Base-by-base conservation (phyloP, 2,888 invertebrate species). In the Scaptomyza flava region DNA sequence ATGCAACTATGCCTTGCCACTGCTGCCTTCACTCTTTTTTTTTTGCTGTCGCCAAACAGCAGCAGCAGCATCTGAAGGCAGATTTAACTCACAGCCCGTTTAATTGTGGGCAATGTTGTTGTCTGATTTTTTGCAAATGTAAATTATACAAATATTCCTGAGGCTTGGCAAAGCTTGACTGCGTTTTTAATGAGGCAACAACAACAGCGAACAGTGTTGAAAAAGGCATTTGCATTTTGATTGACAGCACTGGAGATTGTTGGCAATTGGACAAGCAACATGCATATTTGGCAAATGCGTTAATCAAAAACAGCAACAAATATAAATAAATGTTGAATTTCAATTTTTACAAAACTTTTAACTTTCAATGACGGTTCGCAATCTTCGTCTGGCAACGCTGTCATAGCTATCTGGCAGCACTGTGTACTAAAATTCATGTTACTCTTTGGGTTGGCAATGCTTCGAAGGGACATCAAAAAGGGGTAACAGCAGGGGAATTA, bases 171-270 rank as follows among this genome's bases (percentile, higher is more conserved):
- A 27, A 7, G 33, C 33, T 48, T 12, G 47, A 20, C 34, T 53
- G 58, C 57, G 23, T 2, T 75, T 80, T 86, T 86, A 89, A 89
- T 85, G 89, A 89, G 87, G 77, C 78, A 73, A 61, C 57, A 41
- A 42, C 47, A 42, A 7, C 8, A 2, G 7, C 2, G 12, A 0
- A 11, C 30, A 27, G 60, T 23, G 48, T 27, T 42, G 59, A n/a
- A 45, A 27, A 56, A 67, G 53, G 62, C 67, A 85, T 84, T 85
- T 85, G 84, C 85, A 85, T 85, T 85, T 85, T 85, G 85, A 85
- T 85, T 85, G 85, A 85, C 85, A 86, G 85, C 81, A 38, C 36
- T 59, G 78, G 84, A 71, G 80, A 78, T 81, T 85, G 85, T 80
- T 71, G 62, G 62, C 53, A 71, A 70, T 71, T 79, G 81, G 65